Evolutionary conservation across 2,113 vertebrate genomes (phyloP).

Genomic region (Odontesthes bonariensis): DNA sequence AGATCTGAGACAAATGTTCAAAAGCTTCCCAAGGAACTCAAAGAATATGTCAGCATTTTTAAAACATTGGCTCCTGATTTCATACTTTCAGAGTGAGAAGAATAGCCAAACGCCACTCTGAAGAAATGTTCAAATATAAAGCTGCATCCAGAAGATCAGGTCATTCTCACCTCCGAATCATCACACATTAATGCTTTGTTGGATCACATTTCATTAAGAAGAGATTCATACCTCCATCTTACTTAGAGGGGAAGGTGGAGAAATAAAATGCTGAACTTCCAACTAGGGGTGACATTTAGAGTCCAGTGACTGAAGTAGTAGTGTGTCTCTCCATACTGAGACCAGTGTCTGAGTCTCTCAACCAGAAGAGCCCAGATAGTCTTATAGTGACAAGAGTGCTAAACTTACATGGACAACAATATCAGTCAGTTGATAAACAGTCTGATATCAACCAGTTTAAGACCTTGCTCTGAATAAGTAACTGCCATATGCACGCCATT

Average conservation of each 20-base stretch:
- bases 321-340: too few relatives aligned
- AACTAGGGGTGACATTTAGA: too few relatives aligned
- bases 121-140: background rate
- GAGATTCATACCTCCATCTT: background rate
- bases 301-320: too few relatives aligned
- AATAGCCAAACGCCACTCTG: background rate
- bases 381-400: too few relatives aligned
- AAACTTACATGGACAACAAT: too few relatives aligned
- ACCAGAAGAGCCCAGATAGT: too few relatives aligned
- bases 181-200: background rate
- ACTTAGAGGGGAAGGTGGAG: background rate
- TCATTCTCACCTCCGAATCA: background rate
- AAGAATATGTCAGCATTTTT: slow-evolving; percentile 1
- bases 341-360: too few relatives aligned
- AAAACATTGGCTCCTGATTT: background rate
- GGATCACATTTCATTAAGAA: background rate
- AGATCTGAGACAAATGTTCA: background rate
- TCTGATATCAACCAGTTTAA: too few relatives aligned
- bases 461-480: too few relatives aligned
- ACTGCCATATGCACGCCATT: too few relatives aligned
- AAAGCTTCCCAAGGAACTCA: background rate
- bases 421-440: too few relatives aligned
- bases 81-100: background rate
- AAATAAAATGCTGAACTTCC: background rate
- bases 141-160: background rate